phyloP scores from a whole-genome alignment of 2,797 vertebrate genomes.

The Hirundo rustica region DNA sequence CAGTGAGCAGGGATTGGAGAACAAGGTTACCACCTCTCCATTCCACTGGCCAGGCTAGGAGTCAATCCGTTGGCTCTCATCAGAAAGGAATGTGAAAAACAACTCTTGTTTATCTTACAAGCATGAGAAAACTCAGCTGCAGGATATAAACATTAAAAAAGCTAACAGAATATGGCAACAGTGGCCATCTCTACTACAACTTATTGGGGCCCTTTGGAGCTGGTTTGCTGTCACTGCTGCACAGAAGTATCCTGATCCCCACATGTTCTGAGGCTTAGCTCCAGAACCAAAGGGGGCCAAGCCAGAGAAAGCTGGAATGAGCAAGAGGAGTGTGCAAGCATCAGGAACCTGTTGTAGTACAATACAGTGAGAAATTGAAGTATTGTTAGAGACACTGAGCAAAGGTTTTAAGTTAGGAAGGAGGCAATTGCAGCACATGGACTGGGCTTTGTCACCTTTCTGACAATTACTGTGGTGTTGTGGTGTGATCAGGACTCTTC shows the following conservation, averaged over 20 bases:
- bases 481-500: neutral
- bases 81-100: no score
- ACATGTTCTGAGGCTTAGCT: neutral
- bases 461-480: neutral
- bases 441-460: neutral
- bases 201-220: neutral
- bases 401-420: neutral
- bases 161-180: no score
- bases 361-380: neutral
- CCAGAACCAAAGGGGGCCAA: accelerated
- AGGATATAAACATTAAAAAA: no score
- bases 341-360: neutral
- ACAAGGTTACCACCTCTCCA: no score
- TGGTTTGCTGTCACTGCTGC: neutral
- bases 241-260: neutral
- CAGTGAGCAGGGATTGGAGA: no score
- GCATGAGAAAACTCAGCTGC: no score
- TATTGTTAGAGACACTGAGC: neutral
- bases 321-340: neutral
- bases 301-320: neutral
- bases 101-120: no score
- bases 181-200: neutral
- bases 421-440: neutral
- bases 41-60: no score
- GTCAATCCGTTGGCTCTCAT: no score